Evolutionary conservation across 2,113 vertebrate genomes (phyloP).

Genomic region (Albula glossodonta): DNA sequence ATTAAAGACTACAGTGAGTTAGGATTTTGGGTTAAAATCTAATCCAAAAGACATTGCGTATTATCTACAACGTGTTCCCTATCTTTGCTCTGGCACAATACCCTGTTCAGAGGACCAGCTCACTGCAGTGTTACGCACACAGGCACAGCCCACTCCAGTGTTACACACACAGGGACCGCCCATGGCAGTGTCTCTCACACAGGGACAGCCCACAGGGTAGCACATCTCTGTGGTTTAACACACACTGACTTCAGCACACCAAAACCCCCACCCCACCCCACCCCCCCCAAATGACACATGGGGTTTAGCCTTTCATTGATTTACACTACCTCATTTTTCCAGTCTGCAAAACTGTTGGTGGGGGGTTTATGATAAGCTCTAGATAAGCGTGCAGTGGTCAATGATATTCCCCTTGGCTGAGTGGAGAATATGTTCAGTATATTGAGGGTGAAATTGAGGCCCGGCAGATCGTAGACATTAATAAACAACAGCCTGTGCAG

Average conservation of each 20-base stretch:
- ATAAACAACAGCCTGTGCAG: slow-evolving; percentile 4
- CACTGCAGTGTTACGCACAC: not conserved
- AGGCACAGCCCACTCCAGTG: too few relatives aligned
- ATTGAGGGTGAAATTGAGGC: slow-evolving; percentile 10
- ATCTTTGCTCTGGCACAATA: not conserved
- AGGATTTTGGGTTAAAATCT: not conserved
- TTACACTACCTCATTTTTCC: not conserved
- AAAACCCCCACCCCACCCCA: not conserved
- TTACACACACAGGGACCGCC: not conserved
- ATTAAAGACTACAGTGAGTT: not conserved
- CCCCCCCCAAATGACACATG: not conserved
- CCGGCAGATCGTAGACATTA: slow-evolving; percentile 18
- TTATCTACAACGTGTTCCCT: not conserved
- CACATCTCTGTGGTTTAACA: not conserved
- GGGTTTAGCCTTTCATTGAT: not conserved
- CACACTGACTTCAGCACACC: not conserved
- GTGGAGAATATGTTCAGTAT: slow-evolving; percentile 1
- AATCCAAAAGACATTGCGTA: not conserved
- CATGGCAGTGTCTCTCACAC: not conserved
- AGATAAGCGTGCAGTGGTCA: slow-evolving; percentile 9
- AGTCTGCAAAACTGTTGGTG: not conserved
- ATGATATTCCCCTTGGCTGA: slow-evolving; percentile 9
- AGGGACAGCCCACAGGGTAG: not conserved
- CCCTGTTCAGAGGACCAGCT: not conserved
- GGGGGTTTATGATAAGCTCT: not conserved